Conservation (phyloP, 2,113 vertebrate genomes). For the Glaucidium brasilianum region DNA sequence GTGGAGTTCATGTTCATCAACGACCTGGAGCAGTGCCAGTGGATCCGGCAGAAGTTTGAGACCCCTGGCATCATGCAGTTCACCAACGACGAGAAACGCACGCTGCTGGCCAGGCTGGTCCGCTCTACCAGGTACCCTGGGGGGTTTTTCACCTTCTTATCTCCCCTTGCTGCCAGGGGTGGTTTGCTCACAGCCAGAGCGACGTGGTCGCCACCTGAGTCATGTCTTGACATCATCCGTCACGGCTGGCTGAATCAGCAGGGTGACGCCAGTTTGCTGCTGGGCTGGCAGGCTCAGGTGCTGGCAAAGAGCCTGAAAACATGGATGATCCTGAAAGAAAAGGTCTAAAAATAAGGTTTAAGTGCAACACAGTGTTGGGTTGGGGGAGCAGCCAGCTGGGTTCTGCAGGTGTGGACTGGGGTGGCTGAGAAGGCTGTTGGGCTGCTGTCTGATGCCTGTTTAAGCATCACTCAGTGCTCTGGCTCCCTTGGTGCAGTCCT, state of each 20-base stretch:
- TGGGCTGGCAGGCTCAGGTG: neutral
- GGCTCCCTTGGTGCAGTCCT: neutral
- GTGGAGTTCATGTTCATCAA: slow-evolving; percentile 99
- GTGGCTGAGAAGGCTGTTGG: neutral
- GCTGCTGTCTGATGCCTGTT: neutral
- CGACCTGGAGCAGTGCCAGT: slow-evolving; percentile 93
- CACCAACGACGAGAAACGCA: slow-evolving; percentile 87
- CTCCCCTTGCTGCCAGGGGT: neutral
- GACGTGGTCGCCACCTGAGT: neutral
- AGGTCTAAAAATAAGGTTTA: neutral
- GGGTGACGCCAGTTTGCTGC: neutral
- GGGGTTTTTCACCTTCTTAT: neutral
- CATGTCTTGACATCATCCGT: neutral
- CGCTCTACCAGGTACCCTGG: slow-evolving; percentile 85
- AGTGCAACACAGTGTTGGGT: neutral
- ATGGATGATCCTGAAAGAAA: neutral
- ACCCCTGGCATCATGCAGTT: slow-evolving; percentile 90
- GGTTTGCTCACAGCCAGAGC: neutral
- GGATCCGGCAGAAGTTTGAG: slow-evolving; percentile 95
- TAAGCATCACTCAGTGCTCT: neutral
- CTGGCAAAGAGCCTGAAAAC: neutral
- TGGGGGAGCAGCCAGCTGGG: neutral
- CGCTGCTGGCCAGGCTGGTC: slow-evolving; percentile 85
- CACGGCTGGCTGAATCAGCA: accelerated
- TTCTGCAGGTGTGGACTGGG: neutral